Conservation (phyloP, 2,797 vertebrate species). For the Geotria australis region DNA sequence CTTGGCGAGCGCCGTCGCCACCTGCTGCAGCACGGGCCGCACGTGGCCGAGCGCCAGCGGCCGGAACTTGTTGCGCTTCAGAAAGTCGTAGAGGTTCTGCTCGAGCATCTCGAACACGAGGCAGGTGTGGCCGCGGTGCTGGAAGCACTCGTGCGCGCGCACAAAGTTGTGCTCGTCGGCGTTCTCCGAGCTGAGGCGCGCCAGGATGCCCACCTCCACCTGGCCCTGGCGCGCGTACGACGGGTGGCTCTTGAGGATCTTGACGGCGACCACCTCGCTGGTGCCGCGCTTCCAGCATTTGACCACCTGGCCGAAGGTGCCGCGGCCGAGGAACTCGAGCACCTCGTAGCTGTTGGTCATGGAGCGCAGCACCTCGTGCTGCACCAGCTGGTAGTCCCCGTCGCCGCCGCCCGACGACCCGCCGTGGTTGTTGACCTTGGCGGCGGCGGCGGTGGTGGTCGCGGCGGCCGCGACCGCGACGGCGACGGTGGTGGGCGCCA, state of each 20-base stretch:
- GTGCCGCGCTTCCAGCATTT: constrained; percentile 98
- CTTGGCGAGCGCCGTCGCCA: constrained; percentile 89
- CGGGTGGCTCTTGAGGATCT: constrained; percentile 94
- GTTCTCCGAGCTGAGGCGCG: constrained; percentile 75
- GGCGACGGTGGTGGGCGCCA: constrained; percentile 68
- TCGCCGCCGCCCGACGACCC: constrained; percentile 39
- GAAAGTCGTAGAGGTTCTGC: constrained; percentile 96
- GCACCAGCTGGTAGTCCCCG: constrained; percentile 89
- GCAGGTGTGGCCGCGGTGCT: constrained; percentile 98
- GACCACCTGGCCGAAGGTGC: constrained; percentile 91
- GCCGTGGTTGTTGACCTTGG: constrained; percentile 48
- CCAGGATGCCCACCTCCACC: constrained; percentile 95
- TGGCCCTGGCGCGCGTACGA: constrained; percentile 89
- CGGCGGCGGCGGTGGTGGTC: constrained; percentile 60
- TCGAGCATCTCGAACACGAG: constrained; percentile 99
- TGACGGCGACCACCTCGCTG: constrained; percentile 97
- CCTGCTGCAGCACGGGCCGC: constrained; percentile 80
- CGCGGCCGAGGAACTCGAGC: constrained; percentile 76
- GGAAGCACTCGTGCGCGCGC: constrained; percentile 89
- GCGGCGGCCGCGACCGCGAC: constrained; percentile 56
- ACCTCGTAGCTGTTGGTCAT: constrained; percentile 98
- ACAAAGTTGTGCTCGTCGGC: constrained; percentile 97
- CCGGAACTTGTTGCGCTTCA: constrained; percentile 99
- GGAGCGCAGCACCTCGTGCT: constrained; percentile 93
- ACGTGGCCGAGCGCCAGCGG: constrained; percentile 88